Base-by-base conservation (phyloP, 2,888 invertebrate genomes). In the Cataglyphis altisquamis region DNA sequence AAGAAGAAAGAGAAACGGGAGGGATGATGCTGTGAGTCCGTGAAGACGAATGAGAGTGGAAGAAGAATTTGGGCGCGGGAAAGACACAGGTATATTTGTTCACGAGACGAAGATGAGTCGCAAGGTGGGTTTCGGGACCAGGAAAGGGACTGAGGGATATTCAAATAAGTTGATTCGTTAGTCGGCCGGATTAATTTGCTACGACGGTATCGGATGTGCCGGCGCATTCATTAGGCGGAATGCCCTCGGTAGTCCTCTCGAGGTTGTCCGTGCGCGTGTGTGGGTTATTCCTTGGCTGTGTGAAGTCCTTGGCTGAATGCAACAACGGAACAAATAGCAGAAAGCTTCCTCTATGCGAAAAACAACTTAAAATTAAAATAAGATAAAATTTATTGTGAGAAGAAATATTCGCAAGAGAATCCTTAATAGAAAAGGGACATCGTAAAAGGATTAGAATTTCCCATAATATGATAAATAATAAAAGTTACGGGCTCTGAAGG, bases 161-260 rank as follows among this genome's bases (percentile, higher is more conserved):
- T 92, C 89, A 91, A 93, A 92, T 92, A 91, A 92, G 91, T 91
- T 91, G 93, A 93, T 93, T 93, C 93, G 93, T 93, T 93, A 93
- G 93, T 92, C 92, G 87, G 89, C 85, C 89, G 93, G 93, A 93
- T 93, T 93, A 93, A 93, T 93, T 93, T 93, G 90, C 91, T 85
- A 88, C 89, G 90, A 91, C 89, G 87, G 86, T 90, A 90, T 91
- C 90, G 87, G 88, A 86, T 90, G 90, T 91, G 91, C 84, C 84
- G 73, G 88, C 84, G 92, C 91, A 93, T 92, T 93, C 91, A 90
- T 92, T 92, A 92, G 89, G 82, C 87, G 86, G 88, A 88, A 89
- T 87, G 88, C 25, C 25, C 25, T 89, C 90, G 87, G 84, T 86
- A 82, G 84, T 84, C 86, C 70, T 81, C 72, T 81, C 72, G 82